Percentiles rank a stretch among this genome's conserved stretches.
phyloP scores from a whole-genome alignment of 2,888 invertebrate species.

The Lacanobia oleracea region DNA sequence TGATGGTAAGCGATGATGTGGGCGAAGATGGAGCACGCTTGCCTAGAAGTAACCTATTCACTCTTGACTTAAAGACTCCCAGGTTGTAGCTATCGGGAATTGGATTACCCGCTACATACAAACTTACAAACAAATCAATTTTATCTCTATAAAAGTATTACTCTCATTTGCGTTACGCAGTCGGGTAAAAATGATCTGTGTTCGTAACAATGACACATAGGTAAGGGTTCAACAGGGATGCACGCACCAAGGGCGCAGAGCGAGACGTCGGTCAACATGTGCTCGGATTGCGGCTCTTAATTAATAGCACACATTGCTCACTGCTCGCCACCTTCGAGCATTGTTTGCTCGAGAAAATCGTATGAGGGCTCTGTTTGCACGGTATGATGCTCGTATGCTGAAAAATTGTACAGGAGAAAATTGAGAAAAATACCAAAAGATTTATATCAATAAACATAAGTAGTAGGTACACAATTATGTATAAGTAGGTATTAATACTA shows the following conservation, averaged over 20 bases:
- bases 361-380: constrained; percentile 21
- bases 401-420: constrained; percentile 13
- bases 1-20: no score
- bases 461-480: no score
- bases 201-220: constrained; percentile 19
- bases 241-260: constrained; percentile 47
- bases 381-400: constrained; percentile 9
- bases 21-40: no score
- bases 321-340: constrained; percentile 55
- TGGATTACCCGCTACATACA: no score
- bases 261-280: constrained; percentile 69
- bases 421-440: neutral
- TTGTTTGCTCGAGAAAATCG: constrained; percentile 57
- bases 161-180: no score
- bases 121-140: no score
- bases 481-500: no score
- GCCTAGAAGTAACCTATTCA: no score
- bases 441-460: neutral
- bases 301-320: constrained; percentile 73
- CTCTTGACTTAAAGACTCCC: no score
- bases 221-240: constrained; percentile 9
- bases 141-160: no score
- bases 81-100: no score
- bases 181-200: neutral
- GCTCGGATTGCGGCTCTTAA: constrained; percentile 72